These are phyloP conservation scores for Cephalopholis sonnerati DNA, from an alignment of 2,113 vertebrate species.

Conservation along the genomic window DNA sequence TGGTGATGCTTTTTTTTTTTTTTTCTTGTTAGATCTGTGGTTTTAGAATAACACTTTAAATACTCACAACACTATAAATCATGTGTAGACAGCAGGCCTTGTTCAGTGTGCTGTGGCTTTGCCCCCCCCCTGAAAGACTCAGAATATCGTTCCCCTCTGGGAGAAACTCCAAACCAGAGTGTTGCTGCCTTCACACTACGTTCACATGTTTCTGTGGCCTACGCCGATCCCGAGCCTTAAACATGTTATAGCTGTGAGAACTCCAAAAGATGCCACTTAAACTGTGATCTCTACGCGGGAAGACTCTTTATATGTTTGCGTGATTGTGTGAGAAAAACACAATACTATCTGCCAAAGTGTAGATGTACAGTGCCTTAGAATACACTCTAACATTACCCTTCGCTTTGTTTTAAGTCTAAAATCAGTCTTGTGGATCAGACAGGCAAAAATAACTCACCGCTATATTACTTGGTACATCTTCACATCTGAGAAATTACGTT, in stretches of 20 bases:
- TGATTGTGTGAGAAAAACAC: conserved; percentile 87
- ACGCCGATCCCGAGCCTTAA: conserved; percentile 91
- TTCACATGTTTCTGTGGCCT: conserved; percentile 80
- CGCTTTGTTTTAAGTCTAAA: conserved; percentile 41
- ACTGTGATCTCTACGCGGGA: conserved; percentile 94
- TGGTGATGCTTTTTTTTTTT: conserved; percentile 54
- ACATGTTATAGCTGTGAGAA: conserved; percentile 85
- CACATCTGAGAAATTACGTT: conserved; percentile 48
- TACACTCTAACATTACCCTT: conserved; percentile 78
- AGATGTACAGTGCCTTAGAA: conserved; percentile 98
- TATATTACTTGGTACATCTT: conserved; percentile 54
- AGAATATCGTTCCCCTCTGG: conserved; percentile 31
- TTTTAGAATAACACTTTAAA: conserved; percentile 48
- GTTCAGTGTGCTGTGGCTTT: conserved; percentile 33
- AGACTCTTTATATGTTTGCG: conserved; percentile 88
- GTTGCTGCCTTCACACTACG: conserved; percentile 76
- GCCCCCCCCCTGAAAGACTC: conserved; percentile 18
- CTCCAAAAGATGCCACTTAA: conserved; percentile 93
- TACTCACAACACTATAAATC: conserved; percentile 55
- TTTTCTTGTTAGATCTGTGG: conserved; percentile 39
- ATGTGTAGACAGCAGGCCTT: conserved; percentile 37
- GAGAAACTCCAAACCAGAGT: conserved; percentile 53
- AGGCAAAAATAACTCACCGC: conserved; percentile 44
- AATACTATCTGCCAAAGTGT: conserved; percentile 98
- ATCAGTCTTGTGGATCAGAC: conserved; percentile 48